Base-by-base conservation (phyloP, 2,797 vertebrate species). In the Lepilemur ruficaudatus region DNA sequence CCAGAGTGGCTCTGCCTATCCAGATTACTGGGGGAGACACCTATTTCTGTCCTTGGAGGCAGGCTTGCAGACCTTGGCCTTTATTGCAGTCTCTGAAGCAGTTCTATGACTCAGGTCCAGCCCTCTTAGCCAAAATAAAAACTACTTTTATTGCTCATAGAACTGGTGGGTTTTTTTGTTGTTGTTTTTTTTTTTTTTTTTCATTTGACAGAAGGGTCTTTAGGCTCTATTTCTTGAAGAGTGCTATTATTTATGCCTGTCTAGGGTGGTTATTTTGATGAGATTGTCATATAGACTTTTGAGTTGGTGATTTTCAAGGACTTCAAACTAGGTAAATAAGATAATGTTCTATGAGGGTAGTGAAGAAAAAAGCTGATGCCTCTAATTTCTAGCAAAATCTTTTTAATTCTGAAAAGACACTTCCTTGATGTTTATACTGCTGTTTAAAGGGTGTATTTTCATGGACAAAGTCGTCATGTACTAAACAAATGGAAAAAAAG, bases 331-430 rank as follows among this genome's bases (percentile, higher is more conserved):
- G 35, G 50, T 41, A 89, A 89, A 88, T 17, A 28, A 85, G 41
- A 22, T 63, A 89, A 32, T 93, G 28, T 52, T 92, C 73, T 96
- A 28, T 97, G 76, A 85, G 0, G 0, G 10, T 35, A 52, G 57
- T 75, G 15, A 5, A 59, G 52, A 15, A 55, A 35, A 91, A 93
- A 92, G 41, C 88, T 41, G 23, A 52, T 91, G 63, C 48, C 43
- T 32, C 48, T 82, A 69, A 88, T 92, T 57, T 69, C 28, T 63
- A 94, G 1, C n/a, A 91, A 80, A 94, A 75, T 20, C 76, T 89
- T 9, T 83, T 93, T 75, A 81, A 73, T 81, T 83, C 94, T 96
- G 46, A 82, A 96, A 98, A 96, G 32, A 38, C 46, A 43, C 55
- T 97, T 94, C 28, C 93, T 14, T 97, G 32, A 75, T 96, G 18